Percentiles rank a stretch among this genome's conserved stretches.
These are phyloP conservation scores for Drosophila burlai DNA, from an alignment of 1,140 invertebrate genomes.

Conservation along the genomic window DNA sequence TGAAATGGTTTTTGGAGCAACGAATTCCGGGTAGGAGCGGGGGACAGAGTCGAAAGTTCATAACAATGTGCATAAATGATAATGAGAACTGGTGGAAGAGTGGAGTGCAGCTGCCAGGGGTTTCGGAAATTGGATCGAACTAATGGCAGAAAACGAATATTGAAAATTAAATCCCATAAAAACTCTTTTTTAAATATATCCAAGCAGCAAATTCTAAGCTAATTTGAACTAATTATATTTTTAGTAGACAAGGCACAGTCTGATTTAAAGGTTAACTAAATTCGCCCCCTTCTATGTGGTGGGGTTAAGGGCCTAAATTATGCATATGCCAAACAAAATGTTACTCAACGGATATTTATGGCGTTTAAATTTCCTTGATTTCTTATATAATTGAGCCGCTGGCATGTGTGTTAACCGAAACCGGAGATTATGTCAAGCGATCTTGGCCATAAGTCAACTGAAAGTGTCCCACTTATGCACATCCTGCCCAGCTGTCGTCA, in stretches of 20 bases:
- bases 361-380: constrained; percentile 14
- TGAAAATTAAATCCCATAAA: background rate
- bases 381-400: constrained; percentile 21
- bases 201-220: background rate
- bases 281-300: background rate
- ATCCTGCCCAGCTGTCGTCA: constrained; percentile 42
- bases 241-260: background rate
- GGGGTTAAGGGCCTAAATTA: constrained; percentile 49
- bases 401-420: constrained; percentile 29
- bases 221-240: background rate
- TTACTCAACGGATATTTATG: constrained; percentile 24
- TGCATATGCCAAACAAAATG: constrained; percentile 26
- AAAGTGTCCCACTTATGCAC: constrained; percentile 33
- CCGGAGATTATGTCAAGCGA: constrained; percentile 47
- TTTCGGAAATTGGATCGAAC: constrained; percentile 8
- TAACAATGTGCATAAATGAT: constrained; percentile 59
- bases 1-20: constrained; percentile 45
- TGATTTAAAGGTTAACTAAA: constrained; percentile 18
- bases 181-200: background rate
- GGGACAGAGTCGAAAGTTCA: constrained; percentile 30
- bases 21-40: constrained; percentile 17
- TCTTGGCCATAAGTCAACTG: constrained; percentile 44
- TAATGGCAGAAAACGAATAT: constrained; percentile 1
- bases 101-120: background rate
- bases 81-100: constrained; percentile 24